Conservation (phyloP, 2,888 invertebrate genomes). For the Deladenus siricidicola region DNA sequence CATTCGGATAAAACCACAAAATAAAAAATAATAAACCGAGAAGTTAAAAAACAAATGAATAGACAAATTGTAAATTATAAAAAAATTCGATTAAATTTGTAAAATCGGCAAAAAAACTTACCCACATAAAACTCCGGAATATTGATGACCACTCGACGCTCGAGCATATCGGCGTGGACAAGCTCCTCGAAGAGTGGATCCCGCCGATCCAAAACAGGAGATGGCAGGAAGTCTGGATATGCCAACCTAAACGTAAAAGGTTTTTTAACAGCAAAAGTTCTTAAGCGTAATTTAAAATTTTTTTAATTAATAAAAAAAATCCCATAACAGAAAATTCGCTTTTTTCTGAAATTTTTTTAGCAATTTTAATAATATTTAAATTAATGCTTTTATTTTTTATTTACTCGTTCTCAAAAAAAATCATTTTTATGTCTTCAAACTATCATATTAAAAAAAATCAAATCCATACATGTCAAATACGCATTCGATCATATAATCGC, state of each 20-base stretch:
- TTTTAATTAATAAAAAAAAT: too few relatives aligned
- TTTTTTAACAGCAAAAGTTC: too few relatives aligned
- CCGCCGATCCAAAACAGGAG: constrained; percentile 47
- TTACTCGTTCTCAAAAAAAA: too few relatives aligned
- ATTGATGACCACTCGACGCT: constrained; percentile 70
- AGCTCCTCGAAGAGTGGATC: constrained; percentile 65
- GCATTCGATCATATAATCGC: not conserved
- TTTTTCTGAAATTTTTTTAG: too few relatives aligned
- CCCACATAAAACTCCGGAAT: constrained; percentile 98
- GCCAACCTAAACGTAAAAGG: constrained; percentile 37
- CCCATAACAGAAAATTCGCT: too few relatives aligned
- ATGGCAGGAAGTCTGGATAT: constrained; percentile 50
- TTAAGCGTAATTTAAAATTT: too few relatives aligned
- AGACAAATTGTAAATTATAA: too few relatives aligned
- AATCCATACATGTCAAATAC: not conserved
- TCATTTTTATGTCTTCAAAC: too few relatives aligned
- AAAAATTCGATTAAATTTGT: too few relatives aligned
- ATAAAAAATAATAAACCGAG: constrained; percentile 5
- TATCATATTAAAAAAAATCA: not conserved
- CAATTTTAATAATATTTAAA: too few relatives aligned
- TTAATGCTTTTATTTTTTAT: too few relatives aligned
- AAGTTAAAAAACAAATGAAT: constrained; percentile 1
- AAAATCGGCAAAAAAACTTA: constrained; percentile 48
- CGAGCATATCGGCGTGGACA: constrained; percentile 84
- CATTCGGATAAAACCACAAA: not conserved